Evolutionary conservation across 2,113 vertebrate species (phyloP).

Genomic region (Dromiciops gliroides): DNA sequence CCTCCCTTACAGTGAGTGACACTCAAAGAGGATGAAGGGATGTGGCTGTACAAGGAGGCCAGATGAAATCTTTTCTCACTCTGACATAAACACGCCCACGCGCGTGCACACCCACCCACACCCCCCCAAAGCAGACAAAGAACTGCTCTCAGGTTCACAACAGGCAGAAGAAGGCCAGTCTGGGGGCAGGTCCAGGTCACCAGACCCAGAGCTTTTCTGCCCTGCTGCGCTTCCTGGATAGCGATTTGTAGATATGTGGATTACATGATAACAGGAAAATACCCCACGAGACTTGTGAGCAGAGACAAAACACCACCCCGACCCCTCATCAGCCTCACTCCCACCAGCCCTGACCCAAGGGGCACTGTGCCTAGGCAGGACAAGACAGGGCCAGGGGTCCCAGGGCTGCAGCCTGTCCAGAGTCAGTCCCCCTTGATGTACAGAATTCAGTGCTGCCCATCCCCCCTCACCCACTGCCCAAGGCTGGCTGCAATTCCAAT

Average conservation of each 20-base stretch:
- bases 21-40: neutral
- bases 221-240: slow-evolving; percentile 65
- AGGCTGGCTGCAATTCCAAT: slow-evolving; percentile 23
- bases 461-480: neutral
- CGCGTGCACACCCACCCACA: slow-evolving; percentile 26
- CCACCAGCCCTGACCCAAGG: neutral
- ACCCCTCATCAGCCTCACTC: slow-evolving; percentile 43
- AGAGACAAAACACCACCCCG: slow-evolving; percentile 53
- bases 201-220: neutral
- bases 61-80: too few relatives aligned
- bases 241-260: slow-evolving; percentile 62
- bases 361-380: neutral
- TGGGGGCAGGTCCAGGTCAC: too few relatives aligned
- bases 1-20: slow-evolving; percentile 61
- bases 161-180: neutral
- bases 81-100: slow-evolving; percentile 36
- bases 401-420: slow-evolving; percentile 8
- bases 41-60: too few relatives aligned
- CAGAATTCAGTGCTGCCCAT: neutral
- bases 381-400: slow-evolving; percentile 60
- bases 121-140: slow-evolving; percentile 40
- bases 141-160: slow-evolving; percentile 30
- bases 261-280: slow-evolving; percentile 71
- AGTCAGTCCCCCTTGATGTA: neutral
- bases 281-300: slow-evolving; percentile 61